Conservation (phyloP, 2,888 invertebrate genomes). For the Drosophila paranaensis region DNA sequence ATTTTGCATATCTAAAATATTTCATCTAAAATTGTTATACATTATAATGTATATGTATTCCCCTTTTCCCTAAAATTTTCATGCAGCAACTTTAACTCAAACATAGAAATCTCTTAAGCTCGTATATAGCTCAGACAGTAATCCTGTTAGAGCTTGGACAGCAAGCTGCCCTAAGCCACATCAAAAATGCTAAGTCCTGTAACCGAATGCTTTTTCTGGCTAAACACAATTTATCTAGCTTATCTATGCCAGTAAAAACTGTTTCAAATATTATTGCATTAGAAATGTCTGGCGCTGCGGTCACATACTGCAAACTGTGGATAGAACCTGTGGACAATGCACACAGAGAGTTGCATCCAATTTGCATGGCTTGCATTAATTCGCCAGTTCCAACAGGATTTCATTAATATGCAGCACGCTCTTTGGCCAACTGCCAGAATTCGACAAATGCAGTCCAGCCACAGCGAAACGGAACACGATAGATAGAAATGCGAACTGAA, state of each 20-base stretch:
- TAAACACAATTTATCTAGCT: not conserved
- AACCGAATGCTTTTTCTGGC: not conserved
- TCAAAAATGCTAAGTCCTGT: not conserved
- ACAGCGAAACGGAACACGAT: not conserved
- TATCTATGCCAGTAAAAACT: not conserved
- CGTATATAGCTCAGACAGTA: not conserved
- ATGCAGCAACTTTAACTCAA: not conserved
- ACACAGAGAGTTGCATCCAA: not conserved
- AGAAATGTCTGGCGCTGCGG: not conserved
- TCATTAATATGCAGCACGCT: constrained; percentile 51
- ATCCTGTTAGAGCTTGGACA: constrained; percentile 1
- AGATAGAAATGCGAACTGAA: not conserved
- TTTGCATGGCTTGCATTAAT: constrained; percentile 29
- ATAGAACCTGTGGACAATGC: not conserved
- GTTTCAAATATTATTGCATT: not conserved
- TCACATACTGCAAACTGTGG: constrained; percentile 6
- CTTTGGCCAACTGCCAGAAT: constrained; percentile 36
- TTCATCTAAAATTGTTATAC: not conserved
- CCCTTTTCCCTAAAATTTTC: no score
- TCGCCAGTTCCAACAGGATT: constrained; percentile 19
- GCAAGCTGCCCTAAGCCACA: constrained; percentile 1
- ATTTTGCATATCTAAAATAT: not conserved
- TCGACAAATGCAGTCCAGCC: constrained; percentile 17
- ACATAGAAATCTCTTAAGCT: not conserved
- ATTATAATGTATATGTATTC: not conserved